These are phyloP conservation scores for Polydrusus pterygomalis DNA, from an alignment of 2,888 invertebrate species.

Conservation along the genomic window DNA sequence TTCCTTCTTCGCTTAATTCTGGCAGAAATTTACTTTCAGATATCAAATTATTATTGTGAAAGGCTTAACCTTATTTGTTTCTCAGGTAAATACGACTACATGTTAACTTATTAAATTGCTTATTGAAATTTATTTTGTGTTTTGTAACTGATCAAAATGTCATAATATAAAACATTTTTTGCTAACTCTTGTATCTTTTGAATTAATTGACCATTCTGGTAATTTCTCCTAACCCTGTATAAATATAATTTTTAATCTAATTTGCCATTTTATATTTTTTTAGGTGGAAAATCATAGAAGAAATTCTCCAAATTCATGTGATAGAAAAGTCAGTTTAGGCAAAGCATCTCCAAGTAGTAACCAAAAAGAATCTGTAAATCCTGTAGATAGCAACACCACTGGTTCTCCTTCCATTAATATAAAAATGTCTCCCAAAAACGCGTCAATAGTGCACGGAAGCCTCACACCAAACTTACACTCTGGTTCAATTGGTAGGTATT, in stretches of 20 bases:
- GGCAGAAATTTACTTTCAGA: no score
- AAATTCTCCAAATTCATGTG: slow-evolving; percentile 74
- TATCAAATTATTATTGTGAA: no score
- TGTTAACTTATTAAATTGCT: no score
- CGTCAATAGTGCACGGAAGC: slow-evolving; percentile 70
- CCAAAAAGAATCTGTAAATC: slow-evolving; percentile 73
- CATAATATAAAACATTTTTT: no score
- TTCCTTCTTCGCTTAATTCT: no score
- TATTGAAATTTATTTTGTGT: no score
- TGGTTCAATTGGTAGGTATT: slow-evolving; percentile 75
- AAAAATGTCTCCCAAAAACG: slow-evolving; percentile 79
- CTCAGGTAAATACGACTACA: no score
- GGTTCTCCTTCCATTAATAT: slow-evolving; percentile 66
- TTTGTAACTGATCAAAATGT: no score
- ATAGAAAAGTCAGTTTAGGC: slow-evolving; percentile 74
- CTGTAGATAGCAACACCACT: slow-evolving; percentile 66
- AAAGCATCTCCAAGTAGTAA: slow-evolving; percentile 75
- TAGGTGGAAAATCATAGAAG: slow-evolving; percentile 73
- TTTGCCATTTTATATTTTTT: neutral
- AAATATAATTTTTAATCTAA: neutral
- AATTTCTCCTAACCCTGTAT: no score
- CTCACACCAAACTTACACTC: slow-evolving; percentile 73
- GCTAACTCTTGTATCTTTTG: no score
- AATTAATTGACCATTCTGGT: no score
- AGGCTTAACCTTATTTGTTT: no score